Evolutionary conservation across 2,888 invertebrate species (phyloP), one percentile per base, ranked within the genome.

Genomic region (Acleris sparsana): DNA sequence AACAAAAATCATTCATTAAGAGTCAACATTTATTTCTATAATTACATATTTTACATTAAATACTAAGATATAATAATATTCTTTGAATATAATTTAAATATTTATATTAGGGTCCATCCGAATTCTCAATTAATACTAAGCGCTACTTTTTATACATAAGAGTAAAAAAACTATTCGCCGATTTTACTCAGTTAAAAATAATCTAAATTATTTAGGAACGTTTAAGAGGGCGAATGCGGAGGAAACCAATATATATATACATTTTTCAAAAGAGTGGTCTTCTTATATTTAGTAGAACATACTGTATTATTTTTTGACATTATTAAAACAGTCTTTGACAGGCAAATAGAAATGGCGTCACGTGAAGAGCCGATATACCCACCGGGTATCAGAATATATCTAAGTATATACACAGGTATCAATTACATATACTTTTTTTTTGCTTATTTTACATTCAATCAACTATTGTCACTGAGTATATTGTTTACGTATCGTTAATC

Each of bases 1-100:
- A 43, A 55, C 13, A 5, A 6, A 43, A 1, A 16, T 20, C 6
- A 6, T 6, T 39, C 39, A 20, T 43, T 55, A 43, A 63, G 67
- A 51, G 53, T 67, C 67, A 67, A 67, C 67, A 67, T 67, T 63
- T 68, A 65, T 66, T 66, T 62, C 61, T 67, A 55, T 67, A 62
- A 63, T 63, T 67, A 63, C 67, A 63, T 67, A 59, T 53, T 67
- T 67, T 67, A 67, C 63, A 67, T 58, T 59, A 63, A 62, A 59
- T 17, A 7, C 53, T 68, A 68, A 55, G 20, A 33, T 44, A 25
- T 55, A 52, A 29, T 53, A 56, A 44, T 53, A 46, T 53, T 66
- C 57, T 57, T 62, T 48, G 55, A 60, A 55, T 65, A 57, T 52
- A 66, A 57, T 57, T 57, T 52, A 39, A 48, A 62, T 66, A 66